phyloP scores from a whole-genome alignment of 2,797 vertebrate species.

The Cottoperca gobio region DNA sequence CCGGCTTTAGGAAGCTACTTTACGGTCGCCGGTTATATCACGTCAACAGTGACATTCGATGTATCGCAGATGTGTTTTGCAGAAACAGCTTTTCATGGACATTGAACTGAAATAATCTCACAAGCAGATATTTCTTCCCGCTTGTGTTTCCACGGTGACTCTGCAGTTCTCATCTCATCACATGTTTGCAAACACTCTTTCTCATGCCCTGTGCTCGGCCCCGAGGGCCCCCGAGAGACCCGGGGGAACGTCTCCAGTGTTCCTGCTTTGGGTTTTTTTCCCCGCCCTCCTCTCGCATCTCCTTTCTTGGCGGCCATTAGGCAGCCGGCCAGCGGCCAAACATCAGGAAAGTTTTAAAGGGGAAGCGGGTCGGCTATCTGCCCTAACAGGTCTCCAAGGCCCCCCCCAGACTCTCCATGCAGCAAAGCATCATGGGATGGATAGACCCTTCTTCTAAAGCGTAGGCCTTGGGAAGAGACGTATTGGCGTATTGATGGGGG shows the following conservation, averaged over 20 bases:
- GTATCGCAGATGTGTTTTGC: no score
- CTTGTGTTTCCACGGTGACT: no score
- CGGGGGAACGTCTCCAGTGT: conserved; percentile 29
- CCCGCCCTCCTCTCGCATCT: conserved; percentile 13
- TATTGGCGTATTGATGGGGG: neutral
- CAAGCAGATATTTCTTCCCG: no score
- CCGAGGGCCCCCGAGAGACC: conserved; percentile 17
- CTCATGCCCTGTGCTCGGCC: conserved; percentile 38
- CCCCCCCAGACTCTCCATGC: conserved; percentile 12
- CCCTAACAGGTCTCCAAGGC: conserved; percentile 67
- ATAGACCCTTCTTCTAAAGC: neutral
- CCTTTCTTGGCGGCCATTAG: conserved; percentile 64
- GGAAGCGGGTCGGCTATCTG: conserved; percentile 22
- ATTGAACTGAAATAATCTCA: no score
- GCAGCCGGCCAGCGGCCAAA: conserved; percentile 47
- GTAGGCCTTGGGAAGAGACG: conserved; percentile 6
- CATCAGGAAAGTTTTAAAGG: conserved; percentile 67
- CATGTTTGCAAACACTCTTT: conserved; percentile 53
- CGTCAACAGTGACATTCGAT: no score
- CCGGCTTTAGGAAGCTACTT: no score
- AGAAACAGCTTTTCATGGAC: no score
- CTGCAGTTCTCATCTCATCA: conserved; percentile 36
- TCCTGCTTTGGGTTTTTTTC: conserved; percentile 27
- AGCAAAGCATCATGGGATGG: conserved; percentile 52
- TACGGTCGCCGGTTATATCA: no score